A percentile compares a stretch with the other conserved stretches of the same genome.
Conservation (phyloP, 2,113 vertebrate genomes). For the Erythrolamprus reginae region DNA sequence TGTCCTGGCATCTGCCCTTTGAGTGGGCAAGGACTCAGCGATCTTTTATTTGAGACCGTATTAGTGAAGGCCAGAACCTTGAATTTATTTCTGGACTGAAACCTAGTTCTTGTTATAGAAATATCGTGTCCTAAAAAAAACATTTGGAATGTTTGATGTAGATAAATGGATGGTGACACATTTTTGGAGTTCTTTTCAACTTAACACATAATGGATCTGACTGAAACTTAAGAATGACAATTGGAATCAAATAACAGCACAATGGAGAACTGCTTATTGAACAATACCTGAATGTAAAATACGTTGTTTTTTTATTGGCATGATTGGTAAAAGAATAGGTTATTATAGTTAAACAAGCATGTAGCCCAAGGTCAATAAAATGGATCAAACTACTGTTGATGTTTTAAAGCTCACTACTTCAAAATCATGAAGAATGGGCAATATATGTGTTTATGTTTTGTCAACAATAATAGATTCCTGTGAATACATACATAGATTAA, state of each 20-base stretch:
- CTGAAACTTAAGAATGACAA: slow-evolving; percentile 17
- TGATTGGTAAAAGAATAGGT: slow-evolving; percentile 9
- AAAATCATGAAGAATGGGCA: background rate
- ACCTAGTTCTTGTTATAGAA: background rate
- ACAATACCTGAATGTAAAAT: slow-evolving; percentile 5
- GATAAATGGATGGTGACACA: background rate
- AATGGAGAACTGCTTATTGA: slow-evolving; percentile 7
- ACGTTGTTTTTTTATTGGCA: background rate
- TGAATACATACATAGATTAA: background rate
- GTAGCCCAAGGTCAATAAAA: background rate
- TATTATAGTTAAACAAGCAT: background rate
- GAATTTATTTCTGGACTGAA: background rate
- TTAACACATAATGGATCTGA: background rate
- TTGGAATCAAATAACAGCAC: slow-evolving; percentile 17
- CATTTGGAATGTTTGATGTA: background rate
- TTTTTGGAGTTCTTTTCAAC: background rate
- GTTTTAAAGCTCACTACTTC: background rate
- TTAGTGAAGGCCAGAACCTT: background rate
- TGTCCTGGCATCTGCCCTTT: background rate
- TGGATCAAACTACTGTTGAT: background rate
- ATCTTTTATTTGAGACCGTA: background rate
- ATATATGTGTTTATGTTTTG: background rate
- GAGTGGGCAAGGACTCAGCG: background rate
- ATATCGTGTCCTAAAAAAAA: background rate
- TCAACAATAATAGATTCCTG: background rate